phyloP scores from a whole-genome alignment of 2,888 invertebrate species.

The Leucophenga montana region DNA sequence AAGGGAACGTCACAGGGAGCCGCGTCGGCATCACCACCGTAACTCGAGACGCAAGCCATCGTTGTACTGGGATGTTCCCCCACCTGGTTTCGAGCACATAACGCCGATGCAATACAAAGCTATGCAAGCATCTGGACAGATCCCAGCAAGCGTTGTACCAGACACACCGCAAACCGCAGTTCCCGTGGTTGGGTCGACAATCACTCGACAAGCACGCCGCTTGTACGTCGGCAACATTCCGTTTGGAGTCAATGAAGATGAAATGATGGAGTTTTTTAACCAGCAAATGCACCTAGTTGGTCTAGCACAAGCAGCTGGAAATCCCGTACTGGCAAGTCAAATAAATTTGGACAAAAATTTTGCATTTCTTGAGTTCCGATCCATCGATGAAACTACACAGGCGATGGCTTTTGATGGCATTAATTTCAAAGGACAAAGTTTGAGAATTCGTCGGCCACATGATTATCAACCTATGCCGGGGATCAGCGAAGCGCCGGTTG shows the following conservation, averaged over 20 bases:
- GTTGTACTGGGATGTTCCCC: slow-evolving; percentile 99
- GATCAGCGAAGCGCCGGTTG: slow-evolving; percentile 90
- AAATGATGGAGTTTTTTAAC: slow-evolving; percentile 99
- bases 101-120: slow-evolving; percentile 94
- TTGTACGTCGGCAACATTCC: slow-evolving; percentile 99
- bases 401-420: slow-evolving; percentile 99
- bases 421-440: slow-evolving; percentile 97
- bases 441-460: slow-evolving; percentile 97
- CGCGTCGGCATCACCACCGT: slow-evolving; percentile 58
- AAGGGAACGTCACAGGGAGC: slow-evolving; percentile 50
- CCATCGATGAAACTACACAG: slow-evolving; percentile 99
- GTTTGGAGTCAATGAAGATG: slow-evolving; percentile 98
- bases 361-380: slow-evolving; percentile 96
- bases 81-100: slow-evolving; percentile 97
- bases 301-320: slow-evolving; percentile 97
- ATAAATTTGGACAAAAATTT: slow-evolving; percentile 99
- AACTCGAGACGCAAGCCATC: slow-evolving; percentile 90
- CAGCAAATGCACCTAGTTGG: slow-evolving; percentile 99
- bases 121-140: slow-evolving; percentile 94
- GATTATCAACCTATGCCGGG: slow-evolving; percentile 99
- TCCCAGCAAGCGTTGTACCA: slow-evolving; percentile 93
- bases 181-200: slow-evolving; percentile 98
- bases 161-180: slow-evolving; percentile 95
- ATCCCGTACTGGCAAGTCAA: slow-evolving; percentile 97
- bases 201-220: slow-evolving; percentile 93